phyloP scores from a whole-genome alignment of 1,140 invertebrate species.

The Drosophila pandora region DNA sequence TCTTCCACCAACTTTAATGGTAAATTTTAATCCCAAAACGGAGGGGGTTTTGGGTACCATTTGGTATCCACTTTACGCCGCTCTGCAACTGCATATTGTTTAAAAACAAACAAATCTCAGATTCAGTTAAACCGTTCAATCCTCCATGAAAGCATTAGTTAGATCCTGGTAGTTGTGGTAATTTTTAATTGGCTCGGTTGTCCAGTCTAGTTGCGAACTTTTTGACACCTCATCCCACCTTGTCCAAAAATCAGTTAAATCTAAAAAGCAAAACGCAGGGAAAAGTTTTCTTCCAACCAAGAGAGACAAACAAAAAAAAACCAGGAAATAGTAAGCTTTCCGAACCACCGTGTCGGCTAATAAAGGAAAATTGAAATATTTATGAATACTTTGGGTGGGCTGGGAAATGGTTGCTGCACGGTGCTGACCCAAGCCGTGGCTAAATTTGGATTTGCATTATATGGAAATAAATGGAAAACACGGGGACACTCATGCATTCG shows the following conservation, averaged over 20 bases:
- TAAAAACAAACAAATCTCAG: background rate
- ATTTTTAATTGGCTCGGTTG: constrained; percentile 35
- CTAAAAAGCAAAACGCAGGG: background rate
- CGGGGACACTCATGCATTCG: constrained; percentile 7
- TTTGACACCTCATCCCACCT: constrained; percentile 1
- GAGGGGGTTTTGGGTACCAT: too few species aligned
- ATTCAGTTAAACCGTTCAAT: background rate
- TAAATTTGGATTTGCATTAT: constrained; percentile 66
- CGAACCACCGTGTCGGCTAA: constrained; percentile 50
- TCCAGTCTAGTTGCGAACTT: constrained; percentile 19
- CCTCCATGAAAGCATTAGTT: background rate
- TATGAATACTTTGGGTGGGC: constrained; percentile 66
- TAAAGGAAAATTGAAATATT: constrained; percentile 75
- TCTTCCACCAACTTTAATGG: too few species aligned
- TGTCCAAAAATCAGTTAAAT: constrained; percentile 1
- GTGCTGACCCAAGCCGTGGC: constrained; percentile 35
- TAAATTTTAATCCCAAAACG: too few species aligned
- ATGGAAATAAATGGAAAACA: background rate
- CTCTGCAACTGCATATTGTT: background rate
- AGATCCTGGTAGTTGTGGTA: background rate
- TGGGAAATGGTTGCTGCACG: background rate
- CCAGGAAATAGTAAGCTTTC: constrained; percentile 5
- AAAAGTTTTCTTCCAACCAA: constrained; percentile 26
- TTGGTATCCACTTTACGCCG: too few species aligned
- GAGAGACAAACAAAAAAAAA: constrained; percentile 2